Evolutionary conservation across 2,113 vertebrate genomes (phyloP).

Genomic region (Pachycephala philippinensis): DNA sequence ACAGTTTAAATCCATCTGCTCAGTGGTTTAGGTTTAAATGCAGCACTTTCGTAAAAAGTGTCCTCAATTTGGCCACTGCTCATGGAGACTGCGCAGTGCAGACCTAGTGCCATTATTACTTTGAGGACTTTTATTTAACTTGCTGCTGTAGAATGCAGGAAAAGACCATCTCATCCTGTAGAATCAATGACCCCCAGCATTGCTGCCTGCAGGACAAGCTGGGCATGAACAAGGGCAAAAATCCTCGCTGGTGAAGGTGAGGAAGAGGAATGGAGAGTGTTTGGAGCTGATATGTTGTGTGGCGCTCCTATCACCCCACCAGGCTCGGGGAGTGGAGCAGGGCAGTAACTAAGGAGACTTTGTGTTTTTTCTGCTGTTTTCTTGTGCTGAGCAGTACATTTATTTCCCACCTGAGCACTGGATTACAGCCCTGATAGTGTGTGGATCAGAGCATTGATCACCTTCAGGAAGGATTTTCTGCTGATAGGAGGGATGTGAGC

Average conservation of each 20-base stretch:
- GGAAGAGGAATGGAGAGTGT: fast-evolving
- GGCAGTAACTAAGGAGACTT: not conserved
- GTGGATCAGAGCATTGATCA: fast-evolving
- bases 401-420: not conserved
- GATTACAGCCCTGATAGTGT: fast-evolving
- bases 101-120: not conserved
- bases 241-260: not conserved
- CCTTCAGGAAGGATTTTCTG: not conserved
- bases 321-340: not conserved
- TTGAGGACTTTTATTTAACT: not conserved
- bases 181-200: not conserved
- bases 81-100: not conserved
- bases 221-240: not conserved
- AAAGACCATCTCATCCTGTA: not conserved
- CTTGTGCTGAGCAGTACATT: not conserved
- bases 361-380: not conserved
- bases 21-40: not conserved
- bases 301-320: not conserved
- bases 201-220: not conserved
- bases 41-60: not conserved
- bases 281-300: not conserved
- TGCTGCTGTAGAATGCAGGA: not conserved
- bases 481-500: not conserved
- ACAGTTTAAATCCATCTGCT: not conserved
- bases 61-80: not conserved